A percentile compares a stretch with the other conserved stretches of the same genome.
Evolutionary conservation across 2,888 invertebrate species (phyloP).

Genomic region (Rhingia campestris): DNA sequence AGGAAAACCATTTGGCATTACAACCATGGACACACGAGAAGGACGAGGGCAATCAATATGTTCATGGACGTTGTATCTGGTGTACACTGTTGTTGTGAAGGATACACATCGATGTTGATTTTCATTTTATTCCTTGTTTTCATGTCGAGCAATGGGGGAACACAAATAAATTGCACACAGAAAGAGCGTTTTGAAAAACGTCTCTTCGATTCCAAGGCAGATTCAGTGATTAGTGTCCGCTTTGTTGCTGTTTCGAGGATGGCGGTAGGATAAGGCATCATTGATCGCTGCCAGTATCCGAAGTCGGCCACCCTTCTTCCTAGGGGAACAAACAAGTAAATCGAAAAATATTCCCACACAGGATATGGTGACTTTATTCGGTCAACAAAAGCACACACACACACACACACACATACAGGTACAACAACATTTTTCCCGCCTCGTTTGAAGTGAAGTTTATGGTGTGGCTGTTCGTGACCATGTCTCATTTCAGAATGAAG

Average conservation of each 20-base stretch:
- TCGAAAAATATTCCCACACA: slow-evolving; percentile 40
- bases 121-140: neutral
- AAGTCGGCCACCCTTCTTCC: neutral
- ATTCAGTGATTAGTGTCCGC: slow-evolving; percentile 15
- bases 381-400: no score
- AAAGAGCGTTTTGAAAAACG: slow-evolving; percentile 23
- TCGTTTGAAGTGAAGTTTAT: slow-evolving; percentile 37
- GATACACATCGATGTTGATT: slow-evolving; percentile 28
- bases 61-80: slow-evolving; percentile 32
- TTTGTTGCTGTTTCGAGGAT: neutral
- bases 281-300: neutral
- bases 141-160: slow-evolving; percentile 21
- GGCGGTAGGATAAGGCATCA: neutral
- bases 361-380: neutral
- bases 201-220: slow-evolving; percentile 14
- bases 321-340: neutral
- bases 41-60: slow-evolving; percentile 47
- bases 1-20: slow-evolving; percentile 53
- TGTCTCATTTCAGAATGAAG: no score
- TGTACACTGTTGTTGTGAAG: slow-evolving; percentile 29
- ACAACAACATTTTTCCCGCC: neutral
- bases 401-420: neutral
- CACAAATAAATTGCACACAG: slow-evolving; percentile 38
- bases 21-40: neutral
- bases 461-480: slow-evolving; percentile 6